phyloP scores from a whole-genome alignment of 2,797 vertebrate genomes.

The Coregonus suidteri region DNA sequence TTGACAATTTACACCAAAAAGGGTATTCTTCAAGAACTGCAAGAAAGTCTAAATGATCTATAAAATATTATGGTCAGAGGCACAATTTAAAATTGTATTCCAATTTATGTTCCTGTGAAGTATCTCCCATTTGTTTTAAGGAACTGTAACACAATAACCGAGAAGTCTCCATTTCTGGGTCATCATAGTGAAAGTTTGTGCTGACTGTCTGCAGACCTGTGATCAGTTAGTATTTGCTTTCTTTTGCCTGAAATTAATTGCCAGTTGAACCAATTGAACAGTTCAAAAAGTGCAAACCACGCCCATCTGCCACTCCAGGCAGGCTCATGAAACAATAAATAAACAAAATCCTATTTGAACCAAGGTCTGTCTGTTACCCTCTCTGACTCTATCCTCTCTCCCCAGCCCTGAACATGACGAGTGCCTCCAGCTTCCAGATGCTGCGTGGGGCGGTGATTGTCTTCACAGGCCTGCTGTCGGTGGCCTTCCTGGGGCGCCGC shows the following conservation, averaged over 20 bases:
- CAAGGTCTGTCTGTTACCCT: not conserved
- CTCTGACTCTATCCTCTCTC: not conserved
- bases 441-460: constrained; percentile 90
- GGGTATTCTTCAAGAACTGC: not conserved
- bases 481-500: constrained; percentile 86
- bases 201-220: not conserved
- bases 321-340: not conserved
- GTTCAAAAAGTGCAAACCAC: not conserved
- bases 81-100: not conserved
- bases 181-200: not conserved
- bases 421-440: constrained; percentile 98
- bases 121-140: not conserved
- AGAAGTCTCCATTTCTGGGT: not conserved
- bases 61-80: not conserved
- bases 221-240: too few species aligned
- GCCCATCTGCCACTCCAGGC: not conserved
- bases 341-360: not conserved
- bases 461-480: constrained; percentile 92
- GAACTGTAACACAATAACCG: not conserved
- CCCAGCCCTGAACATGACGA: constrained; percentile 93
- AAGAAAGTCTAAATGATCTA: not conserved
- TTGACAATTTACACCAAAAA: too few species aligned
- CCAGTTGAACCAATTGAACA: not conserved
- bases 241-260: not conserved
- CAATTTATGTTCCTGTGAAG: not conserved